phyloP scores from a whole-genome alignment of 2,113 vertebrate genomes.

The Rhegmatorhina hoffmannsi region DNA sequence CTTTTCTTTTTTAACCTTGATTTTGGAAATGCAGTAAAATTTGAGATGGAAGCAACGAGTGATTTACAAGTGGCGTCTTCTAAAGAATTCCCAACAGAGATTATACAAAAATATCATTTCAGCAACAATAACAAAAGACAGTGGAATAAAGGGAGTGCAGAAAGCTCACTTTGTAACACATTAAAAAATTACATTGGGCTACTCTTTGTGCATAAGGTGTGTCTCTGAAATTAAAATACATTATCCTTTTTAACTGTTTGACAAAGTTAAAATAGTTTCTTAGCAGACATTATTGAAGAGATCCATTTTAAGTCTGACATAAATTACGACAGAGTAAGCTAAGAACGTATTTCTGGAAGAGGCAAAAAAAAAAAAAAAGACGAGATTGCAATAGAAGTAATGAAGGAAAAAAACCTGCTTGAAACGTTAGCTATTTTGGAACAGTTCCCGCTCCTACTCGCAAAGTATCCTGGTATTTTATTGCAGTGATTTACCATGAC shows the following conservation, averaged over 20 bases:
- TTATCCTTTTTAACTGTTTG: neutral
- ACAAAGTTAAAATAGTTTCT: neutral
- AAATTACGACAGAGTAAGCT: neutral
- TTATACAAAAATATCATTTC: slow-evolving; percentile 42
- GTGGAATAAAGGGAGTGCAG: slow-evolving; percentile 12
- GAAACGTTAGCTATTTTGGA: neutral
- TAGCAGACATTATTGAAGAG: neutral
- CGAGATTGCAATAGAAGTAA: neutral
- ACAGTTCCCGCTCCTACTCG: neutral
- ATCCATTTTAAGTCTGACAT: neutral
- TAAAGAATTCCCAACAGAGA: slow-evolving; percentile 63
- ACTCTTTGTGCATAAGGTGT: neutral
- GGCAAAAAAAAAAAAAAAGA: neutral
- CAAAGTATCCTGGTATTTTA: neutral
- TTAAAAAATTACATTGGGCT: slow-evolving; percentile 39
- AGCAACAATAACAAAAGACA: slow-evolving; percentile 38
- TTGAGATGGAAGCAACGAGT: slow-evolving; percentile 37
- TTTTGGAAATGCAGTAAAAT: slow-evolving; percentile 48
- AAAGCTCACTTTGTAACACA: slow-evolving; percentile 18
- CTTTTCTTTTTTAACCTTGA: neutral
- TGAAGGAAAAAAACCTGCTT: neutral
- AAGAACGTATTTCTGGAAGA: neutral
- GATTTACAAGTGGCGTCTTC: slow-evolving; percentile 72
- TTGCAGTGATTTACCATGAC: neutral
- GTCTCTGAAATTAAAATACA: neutral